phyloP scores from a whole-genome alignment of 2,797 vertebrate species.

The Arnoldichthys spilopterus region DNA sequence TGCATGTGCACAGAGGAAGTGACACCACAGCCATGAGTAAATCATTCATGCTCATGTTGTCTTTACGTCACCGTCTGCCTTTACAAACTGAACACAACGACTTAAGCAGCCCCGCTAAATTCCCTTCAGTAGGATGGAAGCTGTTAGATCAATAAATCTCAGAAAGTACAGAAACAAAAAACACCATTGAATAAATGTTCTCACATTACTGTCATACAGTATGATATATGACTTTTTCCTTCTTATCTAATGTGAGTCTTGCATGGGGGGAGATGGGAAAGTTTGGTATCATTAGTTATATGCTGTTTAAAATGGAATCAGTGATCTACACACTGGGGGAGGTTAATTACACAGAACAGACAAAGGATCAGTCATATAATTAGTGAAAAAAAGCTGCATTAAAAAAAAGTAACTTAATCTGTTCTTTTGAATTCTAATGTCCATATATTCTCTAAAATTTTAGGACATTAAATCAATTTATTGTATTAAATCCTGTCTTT shows the following conservation, averaged over 20 bases:
- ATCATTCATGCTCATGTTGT: neutral
- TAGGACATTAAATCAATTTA: too few species aligned
- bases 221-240: neutral
- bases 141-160: neutral
- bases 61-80: neutral
- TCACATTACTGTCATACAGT: neutral
- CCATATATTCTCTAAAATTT: too few species aligned
- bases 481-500: too few species aligned
- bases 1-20: constrained; percentile 44
- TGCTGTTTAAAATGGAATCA: neutral
- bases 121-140: neutral
- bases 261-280: neutral
- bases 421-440: too few species aligned
- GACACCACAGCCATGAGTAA: constrained; percentile 10
- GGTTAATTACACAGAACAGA: neutral
- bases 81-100: neutral
- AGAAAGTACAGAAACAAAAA: constrained; percentile 35
- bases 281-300: neutral
- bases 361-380: too few species aligned
- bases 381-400: too few species aligned
- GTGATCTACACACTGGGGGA: neutral
- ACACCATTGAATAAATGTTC: neutral
- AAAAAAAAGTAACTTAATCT: too few species aligned
- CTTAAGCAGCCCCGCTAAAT: neutral
- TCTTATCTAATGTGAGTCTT: neutral